Percentiles rank a stretch among this genome's conserved stretches.
phyloP scores from a whole-genome alignment of 2,888 invertebrate species.

The Aethes cnicana region DNA sequence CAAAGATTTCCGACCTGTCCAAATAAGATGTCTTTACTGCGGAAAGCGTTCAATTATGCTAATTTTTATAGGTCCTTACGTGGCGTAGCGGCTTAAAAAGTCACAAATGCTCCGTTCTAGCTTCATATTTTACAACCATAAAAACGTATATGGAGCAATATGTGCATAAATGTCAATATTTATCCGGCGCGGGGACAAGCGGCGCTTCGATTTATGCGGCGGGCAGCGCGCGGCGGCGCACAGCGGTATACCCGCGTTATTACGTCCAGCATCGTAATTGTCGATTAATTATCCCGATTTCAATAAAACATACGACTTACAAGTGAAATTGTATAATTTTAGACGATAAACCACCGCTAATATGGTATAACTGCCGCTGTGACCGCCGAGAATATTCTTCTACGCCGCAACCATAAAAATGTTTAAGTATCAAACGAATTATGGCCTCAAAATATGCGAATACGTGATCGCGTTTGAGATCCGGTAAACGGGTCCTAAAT shows the following conservation, averaged over 20 bases:
- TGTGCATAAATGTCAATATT: conserved; percentile 81
- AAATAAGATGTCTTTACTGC: conserved; percentile 68
- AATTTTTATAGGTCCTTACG: conserved; percentile 74
- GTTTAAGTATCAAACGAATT: conserved; percentile 56
- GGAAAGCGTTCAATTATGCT: conserved; percentile 75
- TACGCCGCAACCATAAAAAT: conserved; percentile 60
- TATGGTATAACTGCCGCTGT: conserved; percentile 69
- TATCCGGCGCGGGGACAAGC: conserved; percentile 50
- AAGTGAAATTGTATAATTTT: conserved; percentile 76
- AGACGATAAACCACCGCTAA: conserved; percentile 68
- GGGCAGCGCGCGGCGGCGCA: conserved; percentile 58
- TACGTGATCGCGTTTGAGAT: conserved; percentile 45
- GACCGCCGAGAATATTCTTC: conserved; percentile 55
- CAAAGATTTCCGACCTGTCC: conserved; percentile 48
- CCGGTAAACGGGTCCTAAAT: conserved; percentile 43
- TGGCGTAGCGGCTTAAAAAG: conserved; percentile 63
- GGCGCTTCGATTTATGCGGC: conserved; percentile 64
- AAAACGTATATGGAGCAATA: conserved; percentile 81
- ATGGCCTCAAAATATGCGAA: conserved; percentile 55
- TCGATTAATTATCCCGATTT: conserved; percentile 79
- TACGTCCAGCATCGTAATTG: conserved; percentile 78
- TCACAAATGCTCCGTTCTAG: conserved; percentile 61
- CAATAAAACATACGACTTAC: conserved; percentile 77
- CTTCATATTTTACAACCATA: conserved; percentile 79
- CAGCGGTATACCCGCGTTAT: conserved; percentile 75